Percentiles rank a stretch among this genome's conserved stretches.
Evolutionary conservation across 1,140 invertebrate genomes (phyloP).

Genomic region (Hypothenemus hampei): DNA sequence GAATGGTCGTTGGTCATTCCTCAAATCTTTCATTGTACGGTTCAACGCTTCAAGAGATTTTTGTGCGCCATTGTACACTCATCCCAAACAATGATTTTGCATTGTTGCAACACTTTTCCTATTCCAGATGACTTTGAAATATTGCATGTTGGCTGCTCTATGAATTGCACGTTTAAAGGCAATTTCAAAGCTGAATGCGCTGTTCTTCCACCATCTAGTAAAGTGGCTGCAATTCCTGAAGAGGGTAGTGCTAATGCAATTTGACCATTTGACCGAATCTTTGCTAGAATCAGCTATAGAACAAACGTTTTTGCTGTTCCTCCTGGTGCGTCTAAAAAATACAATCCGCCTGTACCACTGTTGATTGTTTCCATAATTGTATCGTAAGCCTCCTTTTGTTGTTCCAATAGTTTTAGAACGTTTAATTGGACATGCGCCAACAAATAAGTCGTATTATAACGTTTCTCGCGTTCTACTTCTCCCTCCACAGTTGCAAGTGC

Average conservation of each 20-base stretch:
- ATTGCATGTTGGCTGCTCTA: conserved; percentile 31
- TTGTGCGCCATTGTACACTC: conserved; percentile 37
- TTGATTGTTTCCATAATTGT: conserved; percentile 41
- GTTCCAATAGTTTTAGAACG: not conserved
- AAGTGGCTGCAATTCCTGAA: conserved; percentile 39
- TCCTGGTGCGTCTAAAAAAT: conserved; percentile 34
- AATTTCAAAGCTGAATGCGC: conserved; percentile 42
- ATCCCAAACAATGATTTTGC: conserved; percentile 34
- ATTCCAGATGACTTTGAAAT: conserved; percentile 33
- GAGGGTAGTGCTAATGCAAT: conserved; percentile 35
- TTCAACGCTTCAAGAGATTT: conserved; percentile 31
- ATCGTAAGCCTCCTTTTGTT: conserved; percentile 38
- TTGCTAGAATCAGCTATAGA: conserved; percentile 31
- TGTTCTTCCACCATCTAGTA: conserved; percentile 35
- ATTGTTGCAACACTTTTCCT: conserved; percentile 37
- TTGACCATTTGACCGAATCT: conserved; percentile 34
- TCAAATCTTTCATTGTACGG: conserved; percentile 35
- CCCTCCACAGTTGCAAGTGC: conserved; percentile 41
- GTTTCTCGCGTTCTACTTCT: conserved; percentile 37
- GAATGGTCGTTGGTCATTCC: conserved; percentile 9
- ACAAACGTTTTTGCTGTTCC: conserved; percentile 41
- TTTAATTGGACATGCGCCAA: not conserved
- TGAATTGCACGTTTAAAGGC: conserved; percentile 38
- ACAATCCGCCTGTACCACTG: conserved; percentile 25
- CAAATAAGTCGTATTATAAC: not conserved